Conservation (phyloP, 2,797 vertebrate genomes). For the Notoglanidium macrostoma region DNA sequence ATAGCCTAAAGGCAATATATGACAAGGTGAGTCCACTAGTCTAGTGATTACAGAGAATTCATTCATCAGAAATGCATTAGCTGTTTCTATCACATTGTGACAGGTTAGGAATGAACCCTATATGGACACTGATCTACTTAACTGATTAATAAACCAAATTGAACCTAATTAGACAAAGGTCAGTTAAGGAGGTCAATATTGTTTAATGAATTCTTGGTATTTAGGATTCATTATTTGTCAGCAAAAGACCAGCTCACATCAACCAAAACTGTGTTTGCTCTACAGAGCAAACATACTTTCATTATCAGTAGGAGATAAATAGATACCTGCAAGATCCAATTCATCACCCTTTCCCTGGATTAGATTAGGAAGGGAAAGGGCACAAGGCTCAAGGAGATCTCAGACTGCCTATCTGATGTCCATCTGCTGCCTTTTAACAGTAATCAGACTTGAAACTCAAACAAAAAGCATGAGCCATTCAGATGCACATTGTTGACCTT, state of each 20-base stretch:
- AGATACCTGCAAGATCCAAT: slow-evolving; percentile 33
- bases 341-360: slow-evolving; percentile 24
- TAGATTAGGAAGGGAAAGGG: slow-evolving; percentile 37
- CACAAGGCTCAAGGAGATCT: slow-evolving; percentile 2
- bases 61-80: slow-evolving; percentile 39
- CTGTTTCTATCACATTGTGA: slow-evolving; percentile 1
- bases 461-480: not conserved
- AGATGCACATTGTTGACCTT: not conserved
- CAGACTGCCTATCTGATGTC: slow-evolving; percentile 10
- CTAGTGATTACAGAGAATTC: slow-evolving; percentile 19
- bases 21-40: not conserved
- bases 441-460: slow-evolving; percentile 23
- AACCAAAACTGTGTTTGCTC: not conserved
- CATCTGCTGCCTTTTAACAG: slow-evolving; percentile 15
- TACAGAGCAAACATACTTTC: not conserved
- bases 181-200: slow-evolving; percentile 24
- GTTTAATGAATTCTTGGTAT: slow-evolving; percentile 22
- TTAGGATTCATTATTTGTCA: slow-evolving; percentile 35
- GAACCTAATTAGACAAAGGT: slow-evolving; percentile 25
- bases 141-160: slow-evolving; percentile 3
- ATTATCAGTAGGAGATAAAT: slow-evolving; percentile 27
- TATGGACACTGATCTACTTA: slow-evolving; percentile 10
- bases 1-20: not conserved
- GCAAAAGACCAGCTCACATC: slow-evolving; percentile 26
- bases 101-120: not conserved